Evolutionary conservation across 2,113 vertebrate species (phyloP).

Genomic region (cattle (Bos taurus)): DNA sequence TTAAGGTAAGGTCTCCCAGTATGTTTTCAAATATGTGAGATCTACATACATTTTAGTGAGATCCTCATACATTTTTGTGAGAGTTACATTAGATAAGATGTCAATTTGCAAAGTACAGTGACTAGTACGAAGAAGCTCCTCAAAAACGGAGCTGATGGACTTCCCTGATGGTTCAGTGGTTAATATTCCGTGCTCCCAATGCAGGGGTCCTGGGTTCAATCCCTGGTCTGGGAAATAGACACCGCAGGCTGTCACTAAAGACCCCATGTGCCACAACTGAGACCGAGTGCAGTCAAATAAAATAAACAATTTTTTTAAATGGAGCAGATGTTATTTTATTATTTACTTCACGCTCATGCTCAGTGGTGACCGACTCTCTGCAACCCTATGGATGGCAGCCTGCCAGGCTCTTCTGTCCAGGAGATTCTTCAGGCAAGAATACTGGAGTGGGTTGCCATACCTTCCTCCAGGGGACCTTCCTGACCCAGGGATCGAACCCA

Average conservation of each 20-base stretch:
- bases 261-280: not conserved
- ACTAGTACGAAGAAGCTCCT: not conserved
- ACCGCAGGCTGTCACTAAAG: not conserved
- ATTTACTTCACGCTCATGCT: not conserved
- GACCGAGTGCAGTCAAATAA: not conserved
- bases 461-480: not conserved
- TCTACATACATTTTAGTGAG: not conserved
- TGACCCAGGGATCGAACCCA: not conserved
- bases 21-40: not conserved
- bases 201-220: not conserved
- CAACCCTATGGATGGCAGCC: not conserved
- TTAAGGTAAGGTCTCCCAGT: not conserved
- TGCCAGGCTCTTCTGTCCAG: not conserved
- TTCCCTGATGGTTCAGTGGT: not conserved
- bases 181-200: accelerated
- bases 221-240: not conserved
- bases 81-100: not conserved
- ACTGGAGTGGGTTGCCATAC: not conserved
- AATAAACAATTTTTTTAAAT: not conserved
- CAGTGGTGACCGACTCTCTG: not conserved
- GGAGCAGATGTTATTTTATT: not conserved
- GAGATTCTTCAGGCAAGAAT: not conserved
- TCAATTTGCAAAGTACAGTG: not conserved
- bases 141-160: not conserved
- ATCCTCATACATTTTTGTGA: not conserved